Evolutionary conservation across 2,797 vertebrate species (phyloP), one percentile per base, ranked within the genome.

Genomic region (Takifugu rubripes): DNA sequence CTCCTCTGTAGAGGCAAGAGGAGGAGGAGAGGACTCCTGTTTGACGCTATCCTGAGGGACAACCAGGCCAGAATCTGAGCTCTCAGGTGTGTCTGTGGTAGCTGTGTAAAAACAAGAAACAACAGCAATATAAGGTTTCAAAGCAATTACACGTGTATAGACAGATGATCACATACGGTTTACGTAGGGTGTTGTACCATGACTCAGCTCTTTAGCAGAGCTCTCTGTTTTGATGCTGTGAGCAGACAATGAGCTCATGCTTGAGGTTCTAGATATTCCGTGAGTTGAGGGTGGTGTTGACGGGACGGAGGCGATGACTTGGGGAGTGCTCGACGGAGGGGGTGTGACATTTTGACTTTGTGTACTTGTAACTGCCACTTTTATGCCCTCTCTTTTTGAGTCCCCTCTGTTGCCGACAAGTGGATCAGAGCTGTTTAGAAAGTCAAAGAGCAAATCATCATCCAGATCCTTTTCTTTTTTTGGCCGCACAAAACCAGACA

Each of bases 371-470:
- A 61, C 69, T 1, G 50, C 43, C 25, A 74, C 70, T 75, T 87
- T 93, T 55, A 66, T 70, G 25, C 74, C 82, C 45, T 97, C 97
- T 72, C 88, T 91, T 74, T 88, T 94, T 26, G 89, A 77, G 54
- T 97, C 94, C 52, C 88, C 87, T 74, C 82, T 92, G 64, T 88
- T 93, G 1, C 86, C 82, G 17, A 88, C 88, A 0, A 94, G 91
- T 42, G 94, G 94, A 51, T 97, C 94, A 0, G 95, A 94, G 80
- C 97, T 99, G 80, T 99, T 99, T 59, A 99, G 92, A 87, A 99
- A 99, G 87, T 99, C 94, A 89, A 99, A 99, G 0, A 99, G 91
- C 71, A 95, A 87, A 70, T 98, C 96, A 53, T 99, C 96, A 16
- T 97, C 91, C 66, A 97, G 92, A 61, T 98, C 95, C 26, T 92